Evolutionary conservation across 2,113 vertebrate genomes (phyloP), one percentile per base, ranked within the genome.

Genomic region (Xiphorhynchus elegans): DNA sequence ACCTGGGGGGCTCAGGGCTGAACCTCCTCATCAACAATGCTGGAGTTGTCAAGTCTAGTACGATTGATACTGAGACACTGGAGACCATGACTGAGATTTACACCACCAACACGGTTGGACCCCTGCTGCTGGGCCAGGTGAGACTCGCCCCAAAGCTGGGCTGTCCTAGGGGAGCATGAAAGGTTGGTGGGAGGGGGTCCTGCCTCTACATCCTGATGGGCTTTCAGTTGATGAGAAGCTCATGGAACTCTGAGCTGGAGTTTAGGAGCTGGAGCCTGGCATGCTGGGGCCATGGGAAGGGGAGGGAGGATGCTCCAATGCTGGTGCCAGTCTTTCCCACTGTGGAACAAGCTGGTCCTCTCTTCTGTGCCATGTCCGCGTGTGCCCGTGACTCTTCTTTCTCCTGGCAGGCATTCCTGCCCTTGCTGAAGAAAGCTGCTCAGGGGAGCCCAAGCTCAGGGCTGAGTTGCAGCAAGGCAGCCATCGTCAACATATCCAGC

Each of bases 401-500:
- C 19, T 35, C 64, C 37, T 17, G 0, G 0, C 66, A 95, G 94
- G 77, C 39, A 0, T 87, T 93, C 77, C 72, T 95, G 79, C 88
- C 87, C 49, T 44, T 93, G 60, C 88, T 95, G 84, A 89, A 85
- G 80, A 93, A 91, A 66, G 80, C 94, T 85, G 88, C 84, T 35
- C 75, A 91, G 44, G 59, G 19, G 8, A 91, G 39, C 70, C 49
- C 72, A 0, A n/a, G 46, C n/a, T 82, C 84, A 4, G 46, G 7
- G 0, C 13, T 93, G 91, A 91, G 72, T 76, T 95, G 94, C 66
- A 95, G 35, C 81, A 95, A 59, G 60, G 91, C 81, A 3, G 89
- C 94, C 92, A 89, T 94, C 4, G 17, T 97, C 72, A 98, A 96
- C 46, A 42, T 97, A 21, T 97, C 95, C 53, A 97, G 90, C 28